Evolutionary conservation across 2,797 vertebrate genomes (phyloP).

Genomic region (Masticophis lateralis): DNA sequence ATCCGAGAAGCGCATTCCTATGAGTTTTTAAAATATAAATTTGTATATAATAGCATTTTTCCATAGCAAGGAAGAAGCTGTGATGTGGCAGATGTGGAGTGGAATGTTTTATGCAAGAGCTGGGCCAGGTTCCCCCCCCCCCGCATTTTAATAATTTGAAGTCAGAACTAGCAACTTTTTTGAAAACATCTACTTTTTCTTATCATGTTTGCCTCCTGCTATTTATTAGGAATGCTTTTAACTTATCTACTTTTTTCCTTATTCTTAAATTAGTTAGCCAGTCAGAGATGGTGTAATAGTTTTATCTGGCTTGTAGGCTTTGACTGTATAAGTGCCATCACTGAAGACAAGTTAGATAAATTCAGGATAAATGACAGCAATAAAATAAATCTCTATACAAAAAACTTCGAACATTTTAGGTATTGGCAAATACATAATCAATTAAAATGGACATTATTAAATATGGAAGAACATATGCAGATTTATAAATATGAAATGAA

Average conservation of each 20-base stretch:
- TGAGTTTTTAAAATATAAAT: conserved; percentile 1
- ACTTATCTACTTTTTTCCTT: neutral
- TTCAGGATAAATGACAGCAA: neutral
- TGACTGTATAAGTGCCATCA: neutral
- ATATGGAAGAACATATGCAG: neutral
- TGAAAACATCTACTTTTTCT: neutral
- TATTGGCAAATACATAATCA: neutral
- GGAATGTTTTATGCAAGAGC: neutral
- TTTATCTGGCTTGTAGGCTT: neutral
- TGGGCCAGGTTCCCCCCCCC: neutral
- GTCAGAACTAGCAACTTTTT: neutral
- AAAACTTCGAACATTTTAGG: neutral
- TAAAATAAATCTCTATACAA: neutral
- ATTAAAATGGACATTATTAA: neutral
- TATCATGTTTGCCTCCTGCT: neutral
- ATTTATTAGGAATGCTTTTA: neutral
- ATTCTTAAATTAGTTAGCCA: neutral
- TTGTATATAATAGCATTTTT: neutral
- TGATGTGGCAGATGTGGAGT: neutral
- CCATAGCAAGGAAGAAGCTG: neutral
- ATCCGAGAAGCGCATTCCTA: conserved; percentile 12
- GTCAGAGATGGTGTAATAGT: neutral
- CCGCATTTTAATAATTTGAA: neutral
- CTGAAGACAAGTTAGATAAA: neutral
- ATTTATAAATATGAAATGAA: neutral